Percentiles rank a stretch among this genome's conserved stretches.
Conservation (phyloP, 2,888 invertebrate species). For the Pedicia rivosa region DNA sequence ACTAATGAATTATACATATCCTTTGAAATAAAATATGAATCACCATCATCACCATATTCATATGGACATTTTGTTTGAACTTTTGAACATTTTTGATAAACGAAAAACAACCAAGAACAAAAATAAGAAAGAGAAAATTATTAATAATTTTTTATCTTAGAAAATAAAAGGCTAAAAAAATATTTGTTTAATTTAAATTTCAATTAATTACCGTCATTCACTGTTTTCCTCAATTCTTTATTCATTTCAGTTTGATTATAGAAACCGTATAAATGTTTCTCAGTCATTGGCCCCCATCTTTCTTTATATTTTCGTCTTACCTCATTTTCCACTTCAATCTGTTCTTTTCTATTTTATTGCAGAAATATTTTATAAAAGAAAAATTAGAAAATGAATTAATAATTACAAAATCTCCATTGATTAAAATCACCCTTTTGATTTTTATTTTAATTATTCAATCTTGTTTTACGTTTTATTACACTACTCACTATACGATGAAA, state of each 20-base stretch:
- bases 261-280: slow-evolving; percentile 17
- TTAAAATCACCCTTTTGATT: no score
- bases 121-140: slow-evolving; percentile 1
- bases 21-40: slow-evolving; percentile 22
- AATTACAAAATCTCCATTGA: no score
- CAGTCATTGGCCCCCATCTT: slow-evolving; percentile 20
- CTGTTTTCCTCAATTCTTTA: slow-evolving; percentile 8
- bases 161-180: not conserved
- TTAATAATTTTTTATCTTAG: not conserved
- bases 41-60: slow-evolving; percentile 20
- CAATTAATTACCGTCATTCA: slow-evolving; percentile 7
- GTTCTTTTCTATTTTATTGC: no score
- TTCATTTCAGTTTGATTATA: slow-evolving; percentile 24
- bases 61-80: slow-evolving; percentile 15
- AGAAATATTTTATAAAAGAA: no score
- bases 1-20: slow-evolving; percentile 23
- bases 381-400: no score
- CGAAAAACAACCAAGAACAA: no score
- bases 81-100: no score
- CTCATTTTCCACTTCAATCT: no score
- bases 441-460: no score
- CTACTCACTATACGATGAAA: no score
- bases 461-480: no score
- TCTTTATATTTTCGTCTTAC: no score
- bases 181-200: not conserved